Conservation (phyloP, 1,140 invertebrate species). For the Eurosta solidaginis region DNA sequence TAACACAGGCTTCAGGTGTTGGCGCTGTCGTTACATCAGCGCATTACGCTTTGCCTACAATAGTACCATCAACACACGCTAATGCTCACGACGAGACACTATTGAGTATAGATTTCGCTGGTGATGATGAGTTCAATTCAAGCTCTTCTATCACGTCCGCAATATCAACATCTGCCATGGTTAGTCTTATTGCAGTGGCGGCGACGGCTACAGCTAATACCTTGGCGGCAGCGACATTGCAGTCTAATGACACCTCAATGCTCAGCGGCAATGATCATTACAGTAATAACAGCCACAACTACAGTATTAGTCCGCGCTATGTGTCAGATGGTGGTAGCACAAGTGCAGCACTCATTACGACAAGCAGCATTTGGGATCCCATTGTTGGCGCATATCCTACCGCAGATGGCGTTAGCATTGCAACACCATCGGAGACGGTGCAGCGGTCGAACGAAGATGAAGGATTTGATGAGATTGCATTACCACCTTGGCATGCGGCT, state of each 20-base stretch:
- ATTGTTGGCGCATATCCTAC: background rate
- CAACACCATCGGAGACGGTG: background rate
- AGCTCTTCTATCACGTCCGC: background rate
- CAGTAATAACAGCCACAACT: background rate
- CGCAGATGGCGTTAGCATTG: background rate
- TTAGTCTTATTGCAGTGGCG: background rate
- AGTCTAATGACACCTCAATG: no score
- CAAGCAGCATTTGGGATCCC: conserved; percentile 8
- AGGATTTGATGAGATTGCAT: conserved; percentile 44
- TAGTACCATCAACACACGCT: background rate
- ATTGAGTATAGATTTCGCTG: no score
- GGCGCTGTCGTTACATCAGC: background rate
- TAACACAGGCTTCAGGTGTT: conserved; percentile 1
- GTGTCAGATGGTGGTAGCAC: background rate
- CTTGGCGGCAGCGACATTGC: no score
- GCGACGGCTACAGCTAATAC: no score
- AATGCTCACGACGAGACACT: background rate
- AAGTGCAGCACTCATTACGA: conserved; percentile 9
- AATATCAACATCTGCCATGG: background rate
- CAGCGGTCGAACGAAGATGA: background rate
- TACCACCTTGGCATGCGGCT: conserved; percentile 66
- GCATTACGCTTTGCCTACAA: background rate
- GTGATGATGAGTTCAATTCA: background rate
- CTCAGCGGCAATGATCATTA: background rate
- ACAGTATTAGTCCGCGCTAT: background rate